Conservation (phyloP, 2,797 vertebrate species). For the Acomys russatus region DNA sequence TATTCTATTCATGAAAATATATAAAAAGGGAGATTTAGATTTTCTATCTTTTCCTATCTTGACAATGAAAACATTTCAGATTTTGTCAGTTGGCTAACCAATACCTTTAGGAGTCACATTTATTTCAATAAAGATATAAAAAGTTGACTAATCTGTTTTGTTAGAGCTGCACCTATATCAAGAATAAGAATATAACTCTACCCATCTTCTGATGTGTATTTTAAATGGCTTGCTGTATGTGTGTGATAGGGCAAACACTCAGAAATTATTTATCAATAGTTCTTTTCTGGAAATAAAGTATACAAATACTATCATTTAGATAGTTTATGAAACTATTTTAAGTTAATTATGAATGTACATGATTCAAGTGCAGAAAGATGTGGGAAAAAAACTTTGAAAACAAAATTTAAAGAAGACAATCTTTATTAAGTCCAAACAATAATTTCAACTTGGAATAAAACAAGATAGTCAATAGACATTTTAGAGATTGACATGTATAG, state of each 20-base stretch:
- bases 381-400: constrained; percentile 48
- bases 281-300: constrained; percentile 24
- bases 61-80: constrained; percentile 76
- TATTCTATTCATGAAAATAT: constrained; percentile 77
- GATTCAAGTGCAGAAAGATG: constrained; percentile 56
- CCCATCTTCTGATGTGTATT: constrained; percentile 12
- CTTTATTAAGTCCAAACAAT: not conserved
- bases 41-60: constrained; percentile 67
- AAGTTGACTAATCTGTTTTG: constrained; percentile 55
- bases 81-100: constrained; percentile 51
- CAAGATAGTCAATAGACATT: constrained; percentile 32
- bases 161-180: constrained; percentile 22
- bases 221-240: not conserved
- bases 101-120: constrained; percentile 64
- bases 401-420: constrained; percentile 51
- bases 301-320: constrained; percentile 15
- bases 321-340: constrained; percentile 42
- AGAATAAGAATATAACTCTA: constrained; percentile 46
- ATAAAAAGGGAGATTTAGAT: constrained; percentile 72
- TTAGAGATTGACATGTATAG: constrained; percentile 50
- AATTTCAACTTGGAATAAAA: constrained; percentile 55
- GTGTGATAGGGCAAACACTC: not conserved
- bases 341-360: constrained; percentile 37
- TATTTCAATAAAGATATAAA: constrained; percentile 50
- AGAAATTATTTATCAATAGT: constrained; percentile 51